Evolutionary conservation across 2,113 vertebrate genomes (phyloP).

Genomic region (Oryzias javanicus): DNA sequence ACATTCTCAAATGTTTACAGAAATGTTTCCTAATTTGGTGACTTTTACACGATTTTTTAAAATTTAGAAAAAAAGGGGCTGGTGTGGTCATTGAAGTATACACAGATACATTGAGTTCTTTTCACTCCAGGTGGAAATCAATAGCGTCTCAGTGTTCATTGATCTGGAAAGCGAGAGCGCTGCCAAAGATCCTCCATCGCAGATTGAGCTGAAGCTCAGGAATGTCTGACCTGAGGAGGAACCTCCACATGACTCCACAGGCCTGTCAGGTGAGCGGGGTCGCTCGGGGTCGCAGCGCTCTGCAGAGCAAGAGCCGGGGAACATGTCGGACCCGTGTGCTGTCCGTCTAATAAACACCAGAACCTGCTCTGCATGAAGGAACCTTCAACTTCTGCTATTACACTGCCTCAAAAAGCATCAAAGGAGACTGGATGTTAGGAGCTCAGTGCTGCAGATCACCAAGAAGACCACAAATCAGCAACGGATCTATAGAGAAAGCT

Average conservation of each 20-base stretch:
- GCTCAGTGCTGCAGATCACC: too few species aligned
- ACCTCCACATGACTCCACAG: too few species aligned
- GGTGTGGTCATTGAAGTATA: constrained; percentile 41
- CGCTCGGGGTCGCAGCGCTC: neutral
- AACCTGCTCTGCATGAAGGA: neutral
- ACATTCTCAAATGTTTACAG: neutral
- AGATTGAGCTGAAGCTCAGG: neutral
- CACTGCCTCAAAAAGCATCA: too few species aligned
- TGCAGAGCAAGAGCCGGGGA: neutral
- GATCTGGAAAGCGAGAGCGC: constrained; percentile 11
- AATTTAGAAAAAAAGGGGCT: constrained; percentile 3
- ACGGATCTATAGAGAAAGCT: too few species aligned
- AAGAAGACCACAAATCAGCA: too few species aligned
- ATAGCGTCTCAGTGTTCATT: constrained; percentile 48
- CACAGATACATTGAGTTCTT: constrained; percentile 40
- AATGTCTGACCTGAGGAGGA: constrained; percentile 1
- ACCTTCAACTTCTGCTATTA: too few species aligned
- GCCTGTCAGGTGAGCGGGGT: constrained; percentile 8
- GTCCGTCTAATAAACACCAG: constrained; percentile 30
- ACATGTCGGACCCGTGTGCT: constrained; percentile 12
- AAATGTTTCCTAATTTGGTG: neutral
- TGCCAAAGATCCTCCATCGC: constrained; percentile 4
- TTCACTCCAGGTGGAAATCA: constrained; percentile 51
- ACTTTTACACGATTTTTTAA: too few species aligned
- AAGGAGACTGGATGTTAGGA: too few species aligned